Evolutionary conservation across 2,888 invertebrate species (phyloP).

Genomic region (Oxytorus armatus): DNA sequence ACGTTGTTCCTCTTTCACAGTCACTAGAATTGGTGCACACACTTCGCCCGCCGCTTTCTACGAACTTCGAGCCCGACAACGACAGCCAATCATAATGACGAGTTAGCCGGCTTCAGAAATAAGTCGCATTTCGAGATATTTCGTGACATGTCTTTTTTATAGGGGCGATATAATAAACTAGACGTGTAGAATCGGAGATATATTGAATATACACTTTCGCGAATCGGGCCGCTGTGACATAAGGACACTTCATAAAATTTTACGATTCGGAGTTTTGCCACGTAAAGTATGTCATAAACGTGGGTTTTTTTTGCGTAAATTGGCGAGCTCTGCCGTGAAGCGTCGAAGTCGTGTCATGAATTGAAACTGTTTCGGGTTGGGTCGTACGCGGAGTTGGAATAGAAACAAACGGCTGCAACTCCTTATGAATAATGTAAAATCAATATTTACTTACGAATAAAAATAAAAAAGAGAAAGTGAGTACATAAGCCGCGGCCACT

Average conservation of each 20-base stretch:
- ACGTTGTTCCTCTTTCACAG: neutral
- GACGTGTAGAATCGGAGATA: neutral
- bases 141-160: too few relatives aligned
- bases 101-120: too few relatives aligned
- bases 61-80: too few relatives aligned
- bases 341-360: neutral
- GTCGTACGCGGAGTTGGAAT: neutral
- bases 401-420: neutral
- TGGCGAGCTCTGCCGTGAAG: neutral
- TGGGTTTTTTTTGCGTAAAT: too few relatives aligned
- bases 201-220: neutral
- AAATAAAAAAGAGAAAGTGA: too few relatives aligned
- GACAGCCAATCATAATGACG: too few relatives aligned
- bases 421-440: neutral
- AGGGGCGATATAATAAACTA: too few relatives aligned
- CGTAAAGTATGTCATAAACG: too few relatives aligned
- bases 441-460: neutral
- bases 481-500: too few relatives aligned
- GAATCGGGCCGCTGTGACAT: neutral
- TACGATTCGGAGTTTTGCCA: neutral
- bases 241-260: neutral
- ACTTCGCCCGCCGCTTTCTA: too few relatives aligned
- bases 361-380: neutral
- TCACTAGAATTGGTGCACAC: neutral
- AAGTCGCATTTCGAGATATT: too few relatives aligned